Conservation (phyloP, 2,888 invertebrate genomes). For the Drosophila neutralis region DNA sequence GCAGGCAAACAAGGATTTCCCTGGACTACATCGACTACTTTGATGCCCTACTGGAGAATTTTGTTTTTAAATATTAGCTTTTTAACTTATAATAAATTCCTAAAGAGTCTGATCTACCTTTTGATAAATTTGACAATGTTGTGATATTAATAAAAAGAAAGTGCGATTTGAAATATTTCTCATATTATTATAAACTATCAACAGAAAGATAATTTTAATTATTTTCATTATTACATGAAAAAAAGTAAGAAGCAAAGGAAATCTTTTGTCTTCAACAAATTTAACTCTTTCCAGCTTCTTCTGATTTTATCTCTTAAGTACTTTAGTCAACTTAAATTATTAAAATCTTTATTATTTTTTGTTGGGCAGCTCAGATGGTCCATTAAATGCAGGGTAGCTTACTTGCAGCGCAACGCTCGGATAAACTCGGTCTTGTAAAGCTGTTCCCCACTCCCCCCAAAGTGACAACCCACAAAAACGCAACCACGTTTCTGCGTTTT, state of each 20-base stretch:
- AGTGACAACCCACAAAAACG: constrained; percentile 57
- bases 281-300: not conserved
- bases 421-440: constrained; percentile 1
- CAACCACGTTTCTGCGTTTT: constrained; percentile 75
- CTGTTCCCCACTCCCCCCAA: constrained; percentile 4
- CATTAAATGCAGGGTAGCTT: constrained; percentile 1
- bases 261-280: not conserved
- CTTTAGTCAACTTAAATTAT: not conserved
- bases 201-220: not conserved
- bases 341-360: not conserved
- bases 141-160: not conserved
- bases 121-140: not conserved
- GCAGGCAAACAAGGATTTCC: not conserved
- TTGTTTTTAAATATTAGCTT: not conserved
- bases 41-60: constrained; percentile 14
- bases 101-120: not conserved
- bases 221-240: not conserved
- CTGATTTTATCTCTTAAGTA: not conserved
- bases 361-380: constrained; percentile 1
- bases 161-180: not conserved
- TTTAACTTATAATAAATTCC: not conserved
- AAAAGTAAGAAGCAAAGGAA: not conserved
- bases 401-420: not conserved
- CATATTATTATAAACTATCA: not conserved
- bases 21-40: not conserved